Percentiles rank a stretch among this genome's conserved stretches.
Conservation (phyloP, 2,113 vertebrate species). For the Atlantisia rogersi region DNA sequence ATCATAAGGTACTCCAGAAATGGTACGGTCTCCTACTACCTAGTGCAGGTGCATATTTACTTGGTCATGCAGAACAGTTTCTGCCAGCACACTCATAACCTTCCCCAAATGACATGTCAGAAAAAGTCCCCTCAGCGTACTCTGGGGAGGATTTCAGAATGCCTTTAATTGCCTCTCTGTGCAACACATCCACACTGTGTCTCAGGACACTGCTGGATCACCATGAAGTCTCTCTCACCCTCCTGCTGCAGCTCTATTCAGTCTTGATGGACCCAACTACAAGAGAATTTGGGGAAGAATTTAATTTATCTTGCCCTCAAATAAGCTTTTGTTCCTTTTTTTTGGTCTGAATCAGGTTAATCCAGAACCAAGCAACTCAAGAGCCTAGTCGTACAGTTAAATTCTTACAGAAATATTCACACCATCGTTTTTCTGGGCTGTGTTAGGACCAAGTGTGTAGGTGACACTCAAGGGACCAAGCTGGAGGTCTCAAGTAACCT, state of each 20-base stretch:
- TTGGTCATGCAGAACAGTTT: background rate
- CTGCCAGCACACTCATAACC: background rate
- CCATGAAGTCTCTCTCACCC: background rate
- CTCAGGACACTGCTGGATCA: background rate
- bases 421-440: background rate
- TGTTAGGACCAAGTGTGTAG: background rate
- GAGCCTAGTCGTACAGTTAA: background rate
- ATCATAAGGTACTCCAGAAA: background rate
- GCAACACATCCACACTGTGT: background rate
- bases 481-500: background rate
- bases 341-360: background rate
- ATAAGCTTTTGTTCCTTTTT: background rate
- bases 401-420: background rate
- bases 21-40: background rate
- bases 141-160: background rate
- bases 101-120: fast-evolving
- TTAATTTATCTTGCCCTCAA: background rate
- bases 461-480: background rate
- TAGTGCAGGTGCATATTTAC: background rate
- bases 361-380: background rate
- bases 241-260: background rate
- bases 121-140: background rate
- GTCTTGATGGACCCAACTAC: background rate
- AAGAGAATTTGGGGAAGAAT: background rate
- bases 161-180: background rate